Conservation (phyloP, 2,797 vertebrate species). For the Pantherophis alleghaniensis region DNA sequence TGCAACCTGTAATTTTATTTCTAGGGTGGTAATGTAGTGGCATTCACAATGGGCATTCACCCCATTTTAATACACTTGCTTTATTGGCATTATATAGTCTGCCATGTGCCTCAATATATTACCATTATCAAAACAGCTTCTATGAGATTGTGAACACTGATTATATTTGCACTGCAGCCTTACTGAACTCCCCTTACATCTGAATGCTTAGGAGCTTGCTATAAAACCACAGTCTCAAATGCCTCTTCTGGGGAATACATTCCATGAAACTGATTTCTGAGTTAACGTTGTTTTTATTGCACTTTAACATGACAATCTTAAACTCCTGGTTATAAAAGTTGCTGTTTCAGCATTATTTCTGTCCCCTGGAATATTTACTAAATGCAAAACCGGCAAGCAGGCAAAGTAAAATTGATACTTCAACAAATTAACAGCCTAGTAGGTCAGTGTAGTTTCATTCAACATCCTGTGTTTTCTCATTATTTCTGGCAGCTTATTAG, state of each 20-base stretch:
- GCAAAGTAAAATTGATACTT: constrained; percentile 32
- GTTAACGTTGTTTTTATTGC: not conserved
- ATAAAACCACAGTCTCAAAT: not conserved
- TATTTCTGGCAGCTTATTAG: constrained; percentile 41
- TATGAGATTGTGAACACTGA: not conserved
- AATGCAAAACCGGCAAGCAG: constrained; percentile 20
- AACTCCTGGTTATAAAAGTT: not conserved
- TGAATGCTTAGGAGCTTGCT: not conserved
- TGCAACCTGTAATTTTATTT: not conserved
- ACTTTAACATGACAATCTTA: not conserved
- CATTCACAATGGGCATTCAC: not conserved
- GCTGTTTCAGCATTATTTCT: not conserved
- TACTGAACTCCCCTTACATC: not conserved
- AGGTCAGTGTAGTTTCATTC: constrained; percentile 35
- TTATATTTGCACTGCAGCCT: not conserved
- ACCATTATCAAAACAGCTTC: not conserved
- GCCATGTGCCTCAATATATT: not conserved
- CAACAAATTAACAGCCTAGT: constrained; percentile 34
- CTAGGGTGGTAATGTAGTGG: not conserved
- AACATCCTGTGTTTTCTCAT: constrained; percentile 31
- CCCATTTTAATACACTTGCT: not conserved
- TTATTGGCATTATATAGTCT: not conserved
- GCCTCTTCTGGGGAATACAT: not conserved
- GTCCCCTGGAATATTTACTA: not conserved
- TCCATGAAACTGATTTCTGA: not conserved